Evolutionary conservation across 2,888 invertebrate species (phyloP).

Genomic region (Rhyacophila evoluta): DNA sequence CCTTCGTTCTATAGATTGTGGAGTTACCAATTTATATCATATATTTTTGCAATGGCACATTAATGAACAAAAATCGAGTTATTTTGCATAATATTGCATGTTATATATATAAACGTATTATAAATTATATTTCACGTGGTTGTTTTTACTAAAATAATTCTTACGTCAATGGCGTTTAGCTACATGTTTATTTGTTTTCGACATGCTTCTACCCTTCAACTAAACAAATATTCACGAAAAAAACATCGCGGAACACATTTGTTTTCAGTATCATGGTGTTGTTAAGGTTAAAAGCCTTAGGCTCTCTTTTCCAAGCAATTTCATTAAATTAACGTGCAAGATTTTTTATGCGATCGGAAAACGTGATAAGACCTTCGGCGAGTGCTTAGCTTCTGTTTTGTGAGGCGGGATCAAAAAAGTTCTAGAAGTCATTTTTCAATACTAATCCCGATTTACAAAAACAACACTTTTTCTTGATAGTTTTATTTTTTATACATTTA

Average conservation of each 20-base stretch:
- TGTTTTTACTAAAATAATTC: no score
- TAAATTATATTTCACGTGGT: no score
- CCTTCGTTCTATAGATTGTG: no score
- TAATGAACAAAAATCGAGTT: no score
- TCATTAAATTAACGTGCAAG: slow-evolving; percentile 11
- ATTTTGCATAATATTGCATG: no score
- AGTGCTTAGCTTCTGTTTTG: neutral
- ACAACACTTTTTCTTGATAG: no score
- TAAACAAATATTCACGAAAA: neutral
- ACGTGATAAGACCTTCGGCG: neutral
- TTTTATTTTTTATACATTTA: no score
- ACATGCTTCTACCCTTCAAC: neutral
- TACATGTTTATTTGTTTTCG: no score
- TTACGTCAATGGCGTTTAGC: no score
- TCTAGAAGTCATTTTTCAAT: neutral
- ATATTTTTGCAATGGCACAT: no score
- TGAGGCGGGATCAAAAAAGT: neutral
- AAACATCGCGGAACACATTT: neutral
- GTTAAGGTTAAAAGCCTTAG: neutral
- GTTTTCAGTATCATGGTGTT: neutral
- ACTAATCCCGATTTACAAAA: neutral
- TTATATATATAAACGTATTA: no score
- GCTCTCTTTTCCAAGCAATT: neutral
- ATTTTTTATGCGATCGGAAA: neutral
- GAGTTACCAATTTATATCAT: no score